Percentiles rank a stretch among this genome's conserved stretches.
These are phyloP conservation scores for Basileuterus tristriatus DNA, from an alignment of 2,797 vertebrate species.

Conservation along the genomic window DNA sequence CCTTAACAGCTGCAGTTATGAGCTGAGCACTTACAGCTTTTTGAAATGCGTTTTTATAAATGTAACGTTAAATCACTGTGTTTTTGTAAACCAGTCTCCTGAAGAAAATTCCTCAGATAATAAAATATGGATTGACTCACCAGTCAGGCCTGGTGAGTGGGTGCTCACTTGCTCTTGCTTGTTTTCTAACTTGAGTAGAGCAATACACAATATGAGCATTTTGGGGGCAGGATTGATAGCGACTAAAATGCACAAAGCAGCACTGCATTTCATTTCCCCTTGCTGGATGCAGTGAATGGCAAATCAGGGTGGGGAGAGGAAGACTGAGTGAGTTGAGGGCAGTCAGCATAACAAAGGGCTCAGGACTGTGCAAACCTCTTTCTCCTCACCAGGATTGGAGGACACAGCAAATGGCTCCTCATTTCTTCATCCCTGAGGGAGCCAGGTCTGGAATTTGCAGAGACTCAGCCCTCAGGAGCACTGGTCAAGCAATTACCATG, in stretches of 20 bases:
- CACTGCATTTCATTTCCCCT: neutral
- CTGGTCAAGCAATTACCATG: neutral
- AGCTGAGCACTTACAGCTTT: conserved; percentile 1
- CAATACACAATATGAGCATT: fast-evolving
- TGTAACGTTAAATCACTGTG: neutral
- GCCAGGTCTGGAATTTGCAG: neutral
- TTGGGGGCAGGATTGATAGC: neutral
- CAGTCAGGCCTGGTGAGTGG: neutral
- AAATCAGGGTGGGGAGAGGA: neutral
- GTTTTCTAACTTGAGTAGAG: neutral
- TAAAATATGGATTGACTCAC: neutral
- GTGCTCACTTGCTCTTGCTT: neutral
- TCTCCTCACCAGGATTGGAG: neutral
- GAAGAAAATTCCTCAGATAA: neutral
- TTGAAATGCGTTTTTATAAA: conserved; percentile 32
- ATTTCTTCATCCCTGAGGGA: neutral
- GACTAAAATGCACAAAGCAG: neutral
- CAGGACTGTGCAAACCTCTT: neutral
- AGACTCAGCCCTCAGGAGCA: neutral
- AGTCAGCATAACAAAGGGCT: neutral
- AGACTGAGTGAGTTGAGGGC: neutral
- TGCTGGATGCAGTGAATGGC: neutral
- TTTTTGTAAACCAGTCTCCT: neutral
- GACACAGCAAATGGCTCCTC: neutral
- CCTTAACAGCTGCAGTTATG: conserved; percentile 8